Evolutionary conservation across 2,888 invertebrate genomes (phyloP).

Genomic region (Nyleta sp.): DNA sequence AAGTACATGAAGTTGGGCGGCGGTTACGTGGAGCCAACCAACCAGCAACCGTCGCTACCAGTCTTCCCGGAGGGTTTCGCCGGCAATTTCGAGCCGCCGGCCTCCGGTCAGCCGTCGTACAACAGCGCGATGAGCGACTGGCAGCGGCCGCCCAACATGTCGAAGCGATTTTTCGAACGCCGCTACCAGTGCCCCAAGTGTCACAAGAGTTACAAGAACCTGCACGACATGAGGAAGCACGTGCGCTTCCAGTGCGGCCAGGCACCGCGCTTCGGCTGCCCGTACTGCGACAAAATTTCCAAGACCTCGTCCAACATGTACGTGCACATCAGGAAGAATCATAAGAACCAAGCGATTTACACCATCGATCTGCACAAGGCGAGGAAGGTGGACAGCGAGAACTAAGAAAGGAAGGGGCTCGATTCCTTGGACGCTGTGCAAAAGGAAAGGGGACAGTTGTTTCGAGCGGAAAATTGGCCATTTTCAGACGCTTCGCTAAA

Average conservation of each 20-base stretch:
- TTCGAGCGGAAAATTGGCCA: no score
- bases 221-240: slow-evolving; percentile 76
- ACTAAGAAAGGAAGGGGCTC: not conserved
- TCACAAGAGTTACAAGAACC: slow-evolving; percentile 74
- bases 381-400: slow-evolving; percentile 30
- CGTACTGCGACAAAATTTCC: slow-evolving; percentile 71
- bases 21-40: slow-evolving; percentile 35
- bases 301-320: slow-evolving; percentile 75
- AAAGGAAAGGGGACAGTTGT: no score
- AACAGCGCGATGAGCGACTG: slow-evolving; percentile 34
- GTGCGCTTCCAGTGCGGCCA: slow-evolving; percentile 78
- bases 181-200: slow-evolving; percentile 74
- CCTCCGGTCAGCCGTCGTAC: slow-evolving; percentile 12
- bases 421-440: no score
- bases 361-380: slow-evolving; percentile 71
- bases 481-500: no score
- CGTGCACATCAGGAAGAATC: slow-evolving; percentile 74
- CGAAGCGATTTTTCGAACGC: slow-evolving; percentile 47
- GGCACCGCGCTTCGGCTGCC: slow-evolving; percentile 79
- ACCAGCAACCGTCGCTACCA: slow-evolving; percentile 11
- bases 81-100: slow-evolving; percentile 22
- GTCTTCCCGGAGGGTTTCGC: slow-evolving; percentile 34
- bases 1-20: slow-evolving; percentile 47
- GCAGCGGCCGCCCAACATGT: slow-evolving; percentile 37
- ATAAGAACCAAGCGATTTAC: slow-evolving; percentile 69